Percentiles rank a stretch among this genome's conserved stretches.
Conservation (phyloP, 2,888 invertebrate species). For the Cephalotes varians region DNA sequence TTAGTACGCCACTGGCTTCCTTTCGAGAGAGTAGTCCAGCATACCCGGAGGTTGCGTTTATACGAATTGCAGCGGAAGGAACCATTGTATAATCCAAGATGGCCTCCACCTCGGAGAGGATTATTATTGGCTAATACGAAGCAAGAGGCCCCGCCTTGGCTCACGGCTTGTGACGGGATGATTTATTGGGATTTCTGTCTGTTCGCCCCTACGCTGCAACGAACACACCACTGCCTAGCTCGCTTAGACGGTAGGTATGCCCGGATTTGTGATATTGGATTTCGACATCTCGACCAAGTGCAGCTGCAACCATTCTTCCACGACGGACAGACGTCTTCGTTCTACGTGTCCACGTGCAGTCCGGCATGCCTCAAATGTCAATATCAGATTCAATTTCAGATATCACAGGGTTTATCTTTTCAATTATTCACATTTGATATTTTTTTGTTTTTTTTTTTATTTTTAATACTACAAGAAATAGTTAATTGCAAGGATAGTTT, state of each 20-base stretch:
- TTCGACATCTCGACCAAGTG: conserved; percentile 69
- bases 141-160: conserved; percentile 88
- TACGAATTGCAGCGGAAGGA: conserved; percentile 85
- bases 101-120: conserved; percentile 87
- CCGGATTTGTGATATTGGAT: conserved; percentile 71
- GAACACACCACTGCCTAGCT: conserved; percentile 80
- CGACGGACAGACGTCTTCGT: conserved; percentile 64
- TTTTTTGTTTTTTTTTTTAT: not conserved
- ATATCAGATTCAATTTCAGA: conserved; percentile 34
- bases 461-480: not conserved
- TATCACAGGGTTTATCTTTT: not conserved
- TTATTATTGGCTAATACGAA: conserved; percentile 89
- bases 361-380: conserved; percentile 39
- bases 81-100: conserved; percentile 87
- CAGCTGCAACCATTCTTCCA: conserved; percentile 56
- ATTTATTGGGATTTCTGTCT: conserved; percentile 87
- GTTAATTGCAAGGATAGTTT: too few species aligned
- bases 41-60: conserved; percentile 84
- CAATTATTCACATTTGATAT: not conserved
- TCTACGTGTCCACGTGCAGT: conserved; percentile 44
- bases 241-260: conserved; percentile 70
- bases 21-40: conserved; percentile 76
- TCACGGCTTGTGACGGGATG: conserved; percentile 88
- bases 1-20: conserved; percentile 79
- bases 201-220: conserved; percentile 84